A percentile compares a stretch with the other conserved stretches of the same genome.
phyloP scores from a whole-genome alignment of 2,888 invertebrate species.

The Melanotus villosus region DNA sequence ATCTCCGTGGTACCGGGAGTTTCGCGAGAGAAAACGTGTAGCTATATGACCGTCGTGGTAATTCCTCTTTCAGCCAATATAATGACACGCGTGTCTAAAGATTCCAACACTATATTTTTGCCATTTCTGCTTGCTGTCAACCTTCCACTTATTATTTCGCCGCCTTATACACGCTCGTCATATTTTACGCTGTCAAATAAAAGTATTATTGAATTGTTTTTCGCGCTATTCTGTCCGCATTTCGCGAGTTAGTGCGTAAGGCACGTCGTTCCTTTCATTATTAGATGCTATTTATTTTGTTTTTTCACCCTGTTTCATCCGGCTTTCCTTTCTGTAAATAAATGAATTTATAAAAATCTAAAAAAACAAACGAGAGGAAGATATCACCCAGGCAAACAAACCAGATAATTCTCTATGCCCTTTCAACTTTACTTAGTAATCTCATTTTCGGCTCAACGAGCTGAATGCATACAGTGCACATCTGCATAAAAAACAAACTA shows the following conservation, averaged over 20 bases:
- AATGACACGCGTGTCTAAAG: slow-evolving; percentile 16
- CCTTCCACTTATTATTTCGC: slow-evolving; percentile 43
- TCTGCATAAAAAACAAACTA: slow-evolving; percentile 10
- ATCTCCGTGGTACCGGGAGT: slow-evolving; percentile 17
- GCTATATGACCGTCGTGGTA: slow-evolving; percentile 5
- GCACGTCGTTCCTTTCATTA: slow-evolving; percentile 35
- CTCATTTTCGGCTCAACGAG: slow-evolving; percentile 9
- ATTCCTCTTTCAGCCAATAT: slow-evolving; percentile 16
- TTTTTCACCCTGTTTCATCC: slow-evolving; percentile 12
- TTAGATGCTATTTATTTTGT: slow-evolving; percentile 38
- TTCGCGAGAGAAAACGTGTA: slow-evolving; percentile 11
- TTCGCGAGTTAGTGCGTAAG: slow-evolving; percentile 37
- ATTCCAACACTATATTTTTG: slow-evolving; percentile 27
- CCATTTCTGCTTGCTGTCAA: slow-evolving; percentile 34
- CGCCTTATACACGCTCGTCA: slow-evolving; percentile 37
- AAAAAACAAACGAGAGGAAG: background rate
- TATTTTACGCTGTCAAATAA: slow-evolving; percentile 46
- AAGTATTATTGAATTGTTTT: slow-evolving; percentile 47
- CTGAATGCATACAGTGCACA: background rate
- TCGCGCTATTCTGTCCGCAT: slow-evolving; percentile 39
- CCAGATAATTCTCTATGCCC: background rate
- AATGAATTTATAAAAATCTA: slow-evolving; percentile 21
- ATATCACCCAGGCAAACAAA: background rate
- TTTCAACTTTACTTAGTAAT: background rate
- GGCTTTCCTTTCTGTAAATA: background rate